phyloP scores from a whole-genome alignment of 2,113 vertebrate genomes.

The Pedetes capensis region DNA sequence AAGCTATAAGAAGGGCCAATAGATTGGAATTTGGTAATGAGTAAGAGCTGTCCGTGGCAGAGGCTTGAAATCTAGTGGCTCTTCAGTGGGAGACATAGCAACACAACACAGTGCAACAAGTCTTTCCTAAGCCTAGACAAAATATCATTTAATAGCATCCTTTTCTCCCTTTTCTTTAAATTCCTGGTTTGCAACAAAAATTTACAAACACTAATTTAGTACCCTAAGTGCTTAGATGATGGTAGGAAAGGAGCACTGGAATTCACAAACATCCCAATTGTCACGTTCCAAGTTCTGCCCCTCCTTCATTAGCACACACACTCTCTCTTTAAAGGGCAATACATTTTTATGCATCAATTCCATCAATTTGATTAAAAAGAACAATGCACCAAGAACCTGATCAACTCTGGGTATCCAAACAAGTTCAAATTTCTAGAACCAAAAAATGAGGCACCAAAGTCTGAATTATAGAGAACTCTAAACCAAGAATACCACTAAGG shows the following conservation, averaged over 20 bases:
- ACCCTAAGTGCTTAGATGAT: neutral
- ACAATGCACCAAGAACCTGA: neutral
- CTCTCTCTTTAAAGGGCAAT: neutral
- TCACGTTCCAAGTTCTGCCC: neutral
- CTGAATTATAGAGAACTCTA: neutral
- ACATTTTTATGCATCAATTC: neutral
- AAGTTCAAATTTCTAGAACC: neutral
- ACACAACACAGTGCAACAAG: neutral
- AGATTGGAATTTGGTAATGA: neutral
- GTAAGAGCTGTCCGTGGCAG: neutral
- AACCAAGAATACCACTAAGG: neutral
- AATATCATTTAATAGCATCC: neutral
- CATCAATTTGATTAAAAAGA: neutral
- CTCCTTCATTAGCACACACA: neutral
- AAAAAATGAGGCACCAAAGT: neutral
- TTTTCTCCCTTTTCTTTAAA: neutral
- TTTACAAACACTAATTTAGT: neutral
- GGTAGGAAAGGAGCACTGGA: neutral
- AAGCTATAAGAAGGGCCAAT: neutral
- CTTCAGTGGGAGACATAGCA: neutral
- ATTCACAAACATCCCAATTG: conserved; percentile 15
- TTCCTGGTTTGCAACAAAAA: neutral
- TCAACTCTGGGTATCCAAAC: neutral
- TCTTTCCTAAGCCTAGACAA: neutral
- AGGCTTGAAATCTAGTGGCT: neutral